Evolutionary conservation across 2,113 vertebrate genomes (phyloP).

Genomic region (Ameiurus melas): DNA sequence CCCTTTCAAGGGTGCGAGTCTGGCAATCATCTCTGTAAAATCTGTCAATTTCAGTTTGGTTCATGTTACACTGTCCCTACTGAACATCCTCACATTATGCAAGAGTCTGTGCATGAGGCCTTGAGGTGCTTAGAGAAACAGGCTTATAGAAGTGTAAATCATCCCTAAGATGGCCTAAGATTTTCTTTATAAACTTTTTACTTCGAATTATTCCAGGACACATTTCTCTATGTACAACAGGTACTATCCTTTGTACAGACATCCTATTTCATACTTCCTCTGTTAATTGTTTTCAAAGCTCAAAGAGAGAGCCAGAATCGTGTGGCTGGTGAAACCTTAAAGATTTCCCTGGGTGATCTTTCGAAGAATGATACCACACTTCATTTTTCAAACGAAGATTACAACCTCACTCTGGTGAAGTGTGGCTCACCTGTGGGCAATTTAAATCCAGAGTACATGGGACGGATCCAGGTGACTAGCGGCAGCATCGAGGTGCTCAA

Average conservation of each 20-base stretch:
- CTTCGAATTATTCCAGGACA: neutral
- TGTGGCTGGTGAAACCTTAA: constrained; percentile 59
- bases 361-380: constrained; percentile 38
- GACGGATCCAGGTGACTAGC: constrained; percentile 47
- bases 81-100: neutral
- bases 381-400: constrained; percentile 41
- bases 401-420: constrained; percentile 57
- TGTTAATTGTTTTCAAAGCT: constrained; percentile 48
- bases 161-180: neutral
- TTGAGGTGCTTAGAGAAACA: neutral
- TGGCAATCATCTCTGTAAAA: neutral
- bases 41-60: neutral
- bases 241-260: neutral
- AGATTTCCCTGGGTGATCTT: constrained; percentile 56
- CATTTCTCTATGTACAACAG: neutral
- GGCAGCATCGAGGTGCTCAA: constrained; percentile 50
- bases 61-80: neutral
- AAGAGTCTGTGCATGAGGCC: neutral
- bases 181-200: neutral
- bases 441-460: constrained; percentile 44
- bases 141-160: neutral
- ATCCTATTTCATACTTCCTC: neutral
- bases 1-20: neutral
- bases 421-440: constrained; percentile 51
- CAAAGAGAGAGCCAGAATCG: constrained; percentile 37